Base-by-base conservation (phyloP, 2,888 invertebrate species). In the Leptopilina drosophilae region DNA sequence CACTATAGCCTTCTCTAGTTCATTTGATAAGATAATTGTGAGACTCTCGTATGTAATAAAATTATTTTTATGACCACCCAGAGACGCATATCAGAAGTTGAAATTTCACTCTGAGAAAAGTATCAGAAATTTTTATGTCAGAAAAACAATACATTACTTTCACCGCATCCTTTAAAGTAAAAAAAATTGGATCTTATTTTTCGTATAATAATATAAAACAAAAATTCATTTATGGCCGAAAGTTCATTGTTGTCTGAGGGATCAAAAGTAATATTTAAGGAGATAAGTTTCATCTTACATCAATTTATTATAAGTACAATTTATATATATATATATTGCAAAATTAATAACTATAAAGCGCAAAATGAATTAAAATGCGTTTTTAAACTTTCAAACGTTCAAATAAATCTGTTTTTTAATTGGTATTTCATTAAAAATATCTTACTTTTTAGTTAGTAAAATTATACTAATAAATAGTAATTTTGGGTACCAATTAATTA, bases 231-330 rank as follows among this genome's bases (percentile, higher is more conserved):
- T n/a, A 69, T 20, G 33, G 53, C 69, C 69, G 14, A 73, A 69
- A 73, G 56, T 73, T 56, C 73, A 73, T 73, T 73, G 73, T 73
- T 73, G 56, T 73, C 73, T 56, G 56, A 26, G 8, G 56, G 8
- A 53, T n/a, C 8, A 73, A n/a, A 14, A 53, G 14, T 5, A 73
- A n/a, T 14, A 33, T 33, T 33, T 33, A 33, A 73, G 33, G n/a
- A 56, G 33, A 56, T n/a, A 56, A 56, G 26, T 6, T 33, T 73
- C 40, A 73, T 73, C 56, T 42, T n/a, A 12, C 33, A 69, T 6
- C 26, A 26, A 26, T 69, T 4, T 49, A 8, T 66, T 26, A 73
- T 49, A 8, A 11, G 26, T 8, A 73, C n/a, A 15, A n/a, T 56
- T 8, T n/a, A n/a, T n/a, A n/a, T n/a, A n/a, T n/a, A n/a, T 26